A percentile compares a stretch with the other conserved stretches of the same genome.
These are phyloP conservation scores for Ptychoptera contaminata DNA, from an alignment of 2,888 invertebrate species.

Conservation along the genomic window DNA sequence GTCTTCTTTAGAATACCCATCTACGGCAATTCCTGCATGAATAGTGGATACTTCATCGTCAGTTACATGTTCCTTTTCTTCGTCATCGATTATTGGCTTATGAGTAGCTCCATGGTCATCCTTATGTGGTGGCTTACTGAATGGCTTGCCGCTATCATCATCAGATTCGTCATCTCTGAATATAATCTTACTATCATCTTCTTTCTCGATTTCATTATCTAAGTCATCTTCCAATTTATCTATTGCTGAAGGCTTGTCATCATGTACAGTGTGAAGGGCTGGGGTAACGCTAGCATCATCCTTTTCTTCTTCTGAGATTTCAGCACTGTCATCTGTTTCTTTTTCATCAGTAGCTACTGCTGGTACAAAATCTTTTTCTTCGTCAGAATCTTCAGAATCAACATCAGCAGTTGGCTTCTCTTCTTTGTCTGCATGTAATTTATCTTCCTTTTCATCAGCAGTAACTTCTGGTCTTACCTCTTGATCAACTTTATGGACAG, in stretches of 20 bases:
- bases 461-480: constrained; percentile 5
- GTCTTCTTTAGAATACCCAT: constrained; percentile 22
- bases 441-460: constrained; percentile 4
- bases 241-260: not conserved
- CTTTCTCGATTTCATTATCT: too few relatives aligned
- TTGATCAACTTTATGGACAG: constrained; percentile 3
- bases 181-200: not conserved
- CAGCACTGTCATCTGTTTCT: constrained; percentile 3
- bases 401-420: constrained; percentile 1
- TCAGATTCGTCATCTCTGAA: not conserved
- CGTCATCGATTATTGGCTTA: too few relatives aligned
- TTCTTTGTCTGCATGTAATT: not conserved
- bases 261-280: not conserved
- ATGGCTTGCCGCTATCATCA: not conserved
- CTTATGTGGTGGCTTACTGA: not conserved
- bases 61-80: not conserved
- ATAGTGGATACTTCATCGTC: not conserved
- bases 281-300: not conserved
- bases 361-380: constrained; percentile 5
- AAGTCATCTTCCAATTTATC: not conserved
- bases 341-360: constrained; percentile 14
- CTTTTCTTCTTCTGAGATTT: not conserved
- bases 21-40: not conserved
- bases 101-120: too few relatives aligned
- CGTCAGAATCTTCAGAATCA: not conserved